Percentiles rank a stretch among this genome's conserved stretches.
Evolutionary conservation across 2,113 vertebrate species (phyloP).

Genomic region (Condylura cristata): DNA sequence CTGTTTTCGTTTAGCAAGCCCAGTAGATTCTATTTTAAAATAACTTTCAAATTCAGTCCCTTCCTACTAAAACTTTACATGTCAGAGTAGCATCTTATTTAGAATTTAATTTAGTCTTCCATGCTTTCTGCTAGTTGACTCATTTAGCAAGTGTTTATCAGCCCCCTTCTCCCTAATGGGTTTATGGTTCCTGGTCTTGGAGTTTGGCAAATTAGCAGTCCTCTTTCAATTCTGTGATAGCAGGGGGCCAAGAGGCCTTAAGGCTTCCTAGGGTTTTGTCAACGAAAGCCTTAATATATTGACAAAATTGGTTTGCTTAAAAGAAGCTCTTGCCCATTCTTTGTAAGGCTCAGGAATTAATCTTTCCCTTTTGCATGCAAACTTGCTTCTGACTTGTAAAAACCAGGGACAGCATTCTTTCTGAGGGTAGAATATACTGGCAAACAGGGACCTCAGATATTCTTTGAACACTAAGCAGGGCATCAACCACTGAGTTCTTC

Average conservation of each 20-base stretch:
- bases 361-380: slow-evolving; percentile 42
- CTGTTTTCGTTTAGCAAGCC: slow-evolving; percentile 14
- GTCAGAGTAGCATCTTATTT: slow-evolving; percentile 17
- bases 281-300: not conserved
- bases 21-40: slow-evolving; percentile 31
- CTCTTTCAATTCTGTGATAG: not conserved
- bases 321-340: slow-evolving; percentile 9
- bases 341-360: slow-evolving; percentile 46
- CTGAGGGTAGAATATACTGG: not conserved
- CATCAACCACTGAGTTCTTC: slow-evolving; percentile 16
- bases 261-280: slow-evolving; percentile 34
- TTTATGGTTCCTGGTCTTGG: not conserved
- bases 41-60: slow-evolving; percentile 31
- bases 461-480: not conserved
- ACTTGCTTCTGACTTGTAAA: slow-evolving; percentile 45
- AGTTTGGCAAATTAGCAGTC: not conserved
- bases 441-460: not conserved
- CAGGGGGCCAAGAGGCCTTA: not conserved
- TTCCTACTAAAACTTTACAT: slow-evolving; percentile 38
- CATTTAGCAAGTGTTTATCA: slow-evolving; percentile 43
- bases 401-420: slow-evolving; percentile 34
- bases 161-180: not conserved
- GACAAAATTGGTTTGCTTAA: slow-evolving; percentile 13
- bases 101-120: slow-evolving; percentile 24
- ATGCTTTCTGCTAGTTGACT: not conserved